Percentiles rank a stretch among this genome's conserved stretches.
These are phyloP conservation scores for Brachionus paranguensis DNA, from an alignment of 1,140 invertebrate species.

Conservation along the genomic window DNA sequence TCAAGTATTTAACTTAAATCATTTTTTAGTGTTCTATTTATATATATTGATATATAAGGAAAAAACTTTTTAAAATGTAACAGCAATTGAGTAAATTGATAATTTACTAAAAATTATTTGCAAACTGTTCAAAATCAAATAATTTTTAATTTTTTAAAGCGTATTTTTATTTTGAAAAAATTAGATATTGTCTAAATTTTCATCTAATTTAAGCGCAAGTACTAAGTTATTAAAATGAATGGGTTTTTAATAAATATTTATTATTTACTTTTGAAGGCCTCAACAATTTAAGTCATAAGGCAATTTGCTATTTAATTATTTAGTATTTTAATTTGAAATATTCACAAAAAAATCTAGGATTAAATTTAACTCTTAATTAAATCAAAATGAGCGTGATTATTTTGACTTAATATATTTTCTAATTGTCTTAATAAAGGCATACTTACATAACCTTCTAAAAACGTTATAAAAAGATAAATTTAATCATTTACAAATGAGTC, in stretches of 20 bases:
- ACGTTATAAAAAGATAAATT: background rate
- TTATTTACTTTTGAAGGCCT: background rate
- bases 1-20: too few species aligned
- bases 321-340: background rate
- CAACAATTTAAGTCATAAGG: background rate
- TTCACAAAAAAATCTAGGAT: background rate
- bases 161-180: too few species aligned
- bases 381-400: background rate
- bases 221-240: background rate
- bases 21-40: too few species aligned
- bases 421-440: background rate
- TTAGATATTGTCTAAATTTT: too few species aligned
- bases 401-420: background rate
- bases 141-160: too few species aligned
- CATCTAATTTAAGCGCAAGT: too few species aligned
- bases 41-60: too few species aligned
- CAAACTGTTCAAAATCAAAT: too few species aligned
- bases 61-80: too few species aligned
- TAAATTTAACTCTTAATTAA: background rate
- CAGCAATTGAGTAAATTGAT: too few species aligned
- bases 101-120: too few species aligned
- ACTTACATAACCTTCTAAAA: background rate
- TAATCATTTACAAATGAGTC: background rate
- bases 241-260: background rate
- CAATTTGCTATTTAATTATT: background rate